Base-by-base conservation (phyloP, 2,888 invertebrate species). In the Empis livida region DNA sequence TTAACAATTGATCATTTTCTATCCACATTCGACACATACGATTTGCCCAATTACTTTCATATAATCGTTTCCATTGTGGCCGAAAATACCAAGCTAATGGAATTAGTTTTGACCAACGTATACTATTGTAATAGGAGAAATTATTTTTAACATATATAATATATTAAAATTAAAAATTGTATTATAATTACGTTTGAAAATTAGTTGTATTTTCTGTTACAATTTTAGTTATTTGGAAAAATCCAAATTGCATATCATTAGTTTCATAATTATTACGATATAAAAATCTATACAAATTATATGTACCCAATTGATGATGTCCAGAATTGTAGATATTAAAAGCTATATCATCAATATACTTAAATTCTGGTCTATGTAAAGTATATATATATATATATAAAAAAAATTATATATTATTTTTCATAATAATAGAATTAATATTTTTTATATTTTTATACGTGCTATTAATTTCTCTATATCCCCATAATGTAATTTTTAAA, bases 41-140 rank as follows among this genome's bases (percentile, higher is more conserved):
- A 49, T 79, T 75, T 0, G 88, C 76, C 93, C 93, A 95, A 48
- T 79, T 76, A 5, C 64, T 61, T 0, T 93, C 93, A 55, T 83
- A 78, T 17, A 76, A 60, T 11, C 78, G 70, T 61, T 84, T 80
- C 91, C 91, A 93, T 63, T 90, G 89, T 0, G 82, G 79, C 1
- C 77, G 77, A 60, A 90, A 89, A 65, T 91, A 92, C 91, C 91
- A 93, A 1, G 77, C 88, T 1, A 92, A 70, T 1, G 92, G 91
- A 49, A 92, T 83, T 0, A 90, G 89, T 51, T 82, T 77, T 62
- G 88, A 88, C 91, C 91, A 93, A 14, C 92, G 71, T 1, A 83
- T 74, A 1, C 75, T 75, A 5, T 35, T 5, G 6, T 20, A 5
- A 20, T 20, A 5, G 20, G 20, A n/a, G 20, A 20, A 20, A 20